phyloP scores from a whole-genome alignment of 2,797 vertebrate genomes.

The Alca torda region DNA sequence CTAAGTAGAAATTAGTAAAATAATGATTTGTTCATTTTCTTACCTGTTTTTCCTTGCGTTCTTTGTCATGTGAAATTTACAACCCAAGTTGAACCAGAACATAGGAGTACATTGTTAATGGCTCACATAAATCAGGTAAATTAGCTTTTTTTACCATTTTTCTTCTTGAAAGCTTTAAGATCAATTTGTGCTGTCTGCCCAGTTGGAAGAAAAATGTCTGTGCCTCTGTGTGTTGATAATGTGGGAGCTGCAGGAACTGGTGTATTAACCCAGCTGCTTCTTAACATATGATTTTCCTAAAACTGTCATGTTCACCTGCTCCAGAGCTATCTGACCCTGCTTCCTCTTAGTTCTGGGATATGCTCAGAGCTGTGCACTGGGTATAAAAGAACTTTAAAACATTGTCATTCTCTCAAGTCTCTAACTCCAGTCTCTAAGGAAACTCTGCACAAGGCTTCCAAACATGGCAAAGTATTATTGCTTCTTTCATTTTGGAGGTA shows the following conservation, averaged over 20 bases:
- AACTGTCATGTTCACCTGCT: neutral
- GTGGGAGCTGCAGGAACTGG: neutral
- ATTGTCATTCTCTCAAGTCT: neutral
- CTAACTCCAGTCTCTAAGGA: neutral
- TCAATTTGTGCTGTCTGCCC: slow-evolving; percentile 49
- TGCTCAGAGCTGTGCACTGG: neutral
- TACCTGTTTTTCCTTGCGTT: slow-evolving; percentile 58
- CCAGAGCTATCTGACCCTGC: neutral
- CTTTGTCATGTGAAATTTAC: slow-evolving; percentile 72
- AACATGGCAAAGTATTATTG: neutral
- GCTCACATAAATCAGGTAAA: slow-evolving; percentile 77
- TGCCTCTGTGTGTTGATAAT: neutral
- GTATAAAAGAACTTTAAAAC: neutral
- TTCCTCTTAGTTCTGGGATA: neutral
- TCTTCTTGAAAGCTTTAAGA: slow-evolving; percentile 63
- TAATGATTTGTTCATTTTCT: slow-evolving; percentile 35
- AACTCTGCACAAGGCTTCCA: neutral
- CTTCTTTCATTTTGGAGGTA: neutral
- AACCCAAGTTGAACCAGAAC: slow-evolving; percentile 54
- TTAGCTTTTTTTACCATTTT: slow-evolving; percentile 67
- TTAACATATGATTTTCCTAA: neutral
- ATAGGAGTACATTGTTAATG: slow-evolving; percentile 39
- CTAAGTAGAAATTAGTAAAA: slow-evolving; percentile 26
- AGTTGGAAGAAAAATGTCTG: slow-evolving; percentile 2
- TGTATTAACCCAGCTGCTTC: neutral